A percentile compares a stretch with the other conserved stretches of the same genome.
phyloP scores from a whole-genome alignment of 2,113 vertebrate species.

The Pterophyllum scalare region DNA sequence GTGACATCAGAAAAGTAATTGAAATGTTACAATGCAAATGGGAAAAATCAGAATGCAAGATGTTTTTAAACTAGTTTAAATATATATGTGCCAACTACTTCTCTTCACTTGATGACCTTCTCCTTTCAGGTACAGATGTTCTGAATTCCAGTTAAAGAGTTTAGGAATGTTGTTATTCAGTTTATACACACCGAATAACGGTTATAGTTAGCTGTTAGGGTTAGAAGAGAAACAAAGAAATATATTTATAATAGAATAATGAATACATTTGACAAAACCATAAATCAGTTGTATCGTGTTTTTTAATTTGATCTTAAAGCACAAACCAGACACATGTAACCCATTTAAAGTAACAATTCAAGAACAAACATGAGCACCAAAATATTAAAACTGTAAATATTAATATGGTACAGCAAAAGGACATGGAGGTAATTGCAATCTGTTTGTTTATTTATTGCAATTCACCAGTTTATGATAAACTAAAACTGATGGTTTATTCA shows the following conservation, averaged over 20 bases:
- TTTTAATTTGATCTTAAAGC: slow-evolving; percentile 21
- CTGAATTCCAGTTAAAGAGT: not conserved
- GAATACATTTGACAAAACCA: not conserved
- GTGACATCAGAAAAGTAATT: too few relatives aligned
- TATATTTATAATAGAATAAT: not conserved
- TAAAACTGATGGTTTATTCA: not conserved
- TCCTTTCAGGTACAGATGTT: not conserved
- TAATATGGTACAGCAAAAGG: not conserved
- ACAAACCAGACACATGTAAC: not conserved
- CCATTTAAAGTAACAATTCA: not conserved
- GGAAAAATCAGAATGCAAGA: too few relatives aligned
- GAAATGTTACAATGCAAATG: too few relatives aligned
- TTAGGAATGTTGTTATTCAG: not conserved
- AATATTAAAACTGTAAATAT: not conserved
- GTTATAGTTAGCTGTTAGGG: not conserved
- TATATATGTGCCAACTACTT: not conserved
- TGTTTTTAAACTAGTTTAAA: too few relatives aligned
- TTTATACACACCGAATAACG: not conserved
- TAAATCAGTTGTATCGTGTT: not conserved
- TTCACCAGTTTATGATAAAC: not conserved
- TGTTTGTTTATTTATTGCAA: not conserved
- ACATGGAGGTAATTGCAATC: not conserved
- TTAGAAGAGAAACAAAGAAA: not conserved
- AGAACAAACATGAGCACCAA: slow-evolving; percentile 4
- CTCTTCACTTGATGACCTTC: not conserved